Base-by-base conservation (phyloP, 2,888 invertebrate species). In the Polietes domitor region DNA sequence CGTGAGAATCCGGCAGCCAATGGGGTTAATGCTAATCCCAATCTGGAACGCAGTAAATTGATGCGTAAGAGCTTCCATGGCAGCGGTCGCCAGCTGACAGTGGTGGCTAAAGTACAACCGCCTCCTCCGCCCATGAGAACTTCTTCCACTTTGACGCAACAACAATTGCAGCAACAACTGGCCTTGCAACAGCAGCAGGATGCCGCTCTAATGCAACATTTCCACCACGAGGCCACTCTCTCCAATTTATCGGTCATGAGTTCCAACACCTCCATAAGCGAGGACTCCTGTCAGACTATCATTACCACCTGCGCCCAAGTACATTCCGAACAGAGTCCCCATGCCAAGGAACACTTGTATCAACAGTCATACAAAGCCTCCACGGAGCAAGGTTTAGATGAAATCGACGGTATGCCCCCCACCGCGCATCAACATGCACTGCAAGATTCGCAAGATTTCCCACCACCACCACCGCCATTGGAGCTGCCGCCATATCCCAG, bases 61-160 rank as follows among this genome's bases (percentile, higher is more conserved):
- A 97, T 97, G 97, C 94, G 97, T 87, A 97, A 97, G 90, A 97
- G 97, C 91, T 97, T 97, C 91, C 97, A 97, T 89, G 96, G 96
- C 55, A 97, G 96, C 89, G 96, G 96, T 0, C 96, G 97, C 89
- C 95, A 96, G 88, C 91, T 97, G 85, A 96, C 96, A 17, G 96
- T 95, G 78, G 95, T 95, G 53, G 96, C 96, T 19, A 97, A 97
- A 93, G 97, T 97, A 19, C 96, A 96, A 2, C 96, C 96, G 12
- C 97, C 97, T 15, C 97, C 97, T 61, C 97, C 97, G 73, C 93
- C 97, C 89, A 94, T 97, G 86, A 97, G 96, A 88, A 97, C 97
- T 92, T 97, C 97, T 88, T 96, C 97, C 88, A 95, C 97, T 26
- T 90, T 94, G 0, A 89, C 92, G 82, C 89, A 92, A 86, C 87